Evolutionary conservation across 1,140 invertebrate species (phyloP), one percentile per base, ranked within the genome.

Genomic region (Pissodes strobi): DNA sequence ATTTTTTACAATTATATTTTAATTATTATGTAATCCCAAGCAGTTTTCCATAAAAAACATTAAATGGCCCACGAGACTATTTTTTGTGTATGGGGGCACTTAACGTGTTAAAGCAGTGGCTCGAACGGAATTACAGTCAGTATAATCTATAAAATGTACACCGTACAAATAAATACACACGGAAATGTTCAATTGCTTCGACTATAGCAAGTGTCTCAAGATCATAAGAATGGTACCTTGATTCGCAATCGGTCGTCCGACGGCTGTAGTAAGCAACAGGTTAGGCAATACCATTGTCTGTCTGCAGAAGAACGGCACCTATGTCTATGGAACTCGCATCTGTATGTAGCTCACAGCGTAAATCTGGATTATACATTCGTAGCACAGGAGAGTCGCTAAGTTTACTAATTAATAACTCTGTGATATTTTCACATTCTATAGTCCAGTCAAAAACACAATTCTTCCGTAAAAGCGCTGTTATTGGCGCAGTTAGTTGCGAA

Each of bases 131-230:
- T 70, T 62, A n/a, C n/a, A n/a, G n/a, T n/a, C n/a, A n/a, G n/a
- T n/a, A n/a, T n/a, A n/a, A n/a, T n/a, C n/a, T n/a, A 66, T 76
- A 58, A 79, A 79, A 13, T 64, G 30, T 4, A 72, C 70, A 0
- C 71, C 73, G n/a, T n/a, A 27, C 0, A 81, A 34, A n/a, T n/a
- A n/a, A n/a, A 63, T 80, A 82, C 1, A 73, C 43, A 48, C 52
- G 5, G 19, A 55, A 49, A 23, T 49, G 23, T 25, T 49, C 17
- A 4, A 49, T 18, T 18, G 46, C 46, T 22, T 49, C 46, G 4
- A 49, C 46, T 6, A 49, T 49, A 18, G 46, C 46, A 12, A 49
- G 23, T 6, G 46, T 49, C 15, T 34, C 30, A n/a, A 52, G 21
- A n/a, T 57, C 27, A 17, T 41, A 41, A 9, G 53, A 43, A 2